phyloP scores from a whole-genome alignment of 2,797 vertebrate genomes.

The Benthosema pterotum region DNA sequence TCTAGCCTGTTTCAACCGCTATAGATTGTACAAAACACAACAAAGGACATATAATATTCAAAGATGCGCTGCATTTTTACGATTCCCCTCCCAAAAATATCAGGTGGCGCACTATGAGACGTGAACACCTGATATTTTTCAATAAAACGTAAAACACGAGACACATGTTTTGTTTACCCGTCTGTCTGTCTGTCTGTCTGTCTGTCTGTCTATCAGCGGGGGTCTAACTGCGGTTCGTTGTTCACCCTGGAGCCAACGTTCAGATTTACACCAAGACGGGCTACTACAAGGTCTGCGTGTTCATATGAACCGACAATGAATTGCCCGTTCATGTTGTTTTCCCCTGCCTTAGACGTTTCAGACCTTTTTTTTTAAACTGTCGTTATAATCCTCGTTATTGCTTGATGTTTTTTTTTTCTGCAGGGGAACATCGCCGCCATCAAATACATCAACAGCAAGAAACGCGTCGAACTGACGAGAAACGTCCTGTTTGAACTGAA shows the following conservation, averaged over 20 bases:
- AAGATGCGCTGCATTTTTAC: too few relatives aligned
- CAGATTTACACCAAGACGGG: constrained; percentile 92
- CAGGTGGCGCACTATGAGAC: too few relatives aligned
- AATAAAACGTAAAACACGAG: too few relatives aligned
- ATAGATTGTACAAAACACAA: too few relatives aligned
- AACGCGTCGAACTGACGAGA: constrained; percentile 89
- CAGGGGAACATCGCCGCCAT: constrained; percentile 93
- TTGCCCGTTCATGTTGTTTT: too few relatives aligned
- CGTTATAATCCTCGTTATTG: neutral
- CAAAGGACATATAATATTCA: too few relatives aligned
- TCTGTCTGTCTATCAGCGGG: constrained; percentile 77
- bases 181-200: neutral
- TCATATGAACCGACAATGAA: too few relatives aligned
- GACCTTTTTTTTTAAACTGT: too few relatives aligned
- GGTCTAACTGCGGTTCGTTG: constrained; percentile 89
- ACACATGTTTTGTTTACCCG: neutral
- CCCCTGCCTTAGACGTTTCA: too few relatives aligned
- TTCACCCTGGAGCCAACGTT: constrained; percentile 86
- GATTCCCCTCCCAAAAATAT: too few relatives aligned
- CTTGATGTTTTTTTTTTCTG: constrained; percentile 26
- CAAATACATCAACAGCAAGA: constrained; percentile 87
- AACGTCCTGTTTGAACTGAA: constrained; percentile 91
- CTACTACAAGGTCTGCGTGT: constrained; percentile 87
- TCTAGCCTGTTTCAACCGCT: too few relatives aligned
- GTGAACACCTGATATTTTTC: too few relatives aligned